Percentiles rank a stretch among this genome's conserved stretches.
Conservation (phyloP, 2,113 vertebrate species). For the Eulacestoma nigropectus region DNA sequence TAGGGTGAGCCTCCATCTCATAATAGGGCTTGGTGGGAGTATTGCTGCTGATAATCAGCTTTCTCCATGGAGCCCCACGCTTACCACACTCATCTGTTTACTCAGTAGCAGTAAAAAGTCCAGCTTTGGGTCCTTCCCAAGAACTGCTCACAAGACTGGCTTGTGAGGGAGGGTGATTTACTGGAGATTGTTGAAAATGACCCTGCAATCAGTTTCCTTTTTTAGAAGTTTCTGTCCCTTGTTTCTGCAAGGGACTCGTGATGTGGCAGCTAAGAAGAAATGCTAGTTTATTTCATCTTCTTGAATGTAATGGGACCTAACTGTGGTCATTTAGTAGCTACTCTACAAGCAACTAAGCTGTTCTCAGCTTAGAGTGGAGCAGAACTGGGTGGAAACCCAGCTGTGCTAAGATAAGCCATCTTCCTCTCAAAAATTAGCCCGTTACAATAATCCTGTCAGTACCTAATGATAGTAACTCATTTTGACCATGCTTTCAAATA, state of each 20-base stretch:
- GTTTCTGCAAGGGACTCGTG: not conserved
- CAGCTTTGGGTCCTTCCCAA: not conserved
- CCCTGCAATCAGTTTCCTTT: not conserved
- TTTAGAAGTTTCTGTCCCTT: not conserved
- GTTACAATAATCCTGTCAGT: not conserved
- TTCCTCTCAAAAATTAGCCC: not conserved
- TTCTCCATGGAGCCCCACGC: not conserved
- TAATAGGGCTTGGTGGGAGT: not conserved
- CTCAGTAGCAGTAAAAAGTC: not conserved
- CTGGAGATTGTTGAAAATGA: not conserved
- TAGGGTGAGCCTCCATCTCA: not conserved
- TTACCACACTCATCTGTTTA: not conserved
- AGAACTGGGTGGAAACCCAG: not conserved
- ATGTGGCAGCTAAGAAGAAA: not conserved
- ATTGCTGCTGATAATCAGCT: not conserved
- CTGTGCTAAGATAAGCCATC: not conserved
- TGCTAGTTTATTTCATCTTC: not conserved
- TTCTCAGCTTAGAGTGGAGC: not conserved
- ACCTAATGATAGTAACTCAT: not conserved
- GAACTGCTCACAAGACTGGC: not conserved
- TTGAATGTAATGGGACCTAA: fast-evolving
- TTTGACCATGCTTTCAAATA: not conserved
- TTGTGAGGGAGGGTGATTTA: not conserved
- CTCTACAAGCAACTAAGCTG: not conserved
- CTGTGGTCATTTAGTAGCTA: not conserved